These are phyloP conservation scores for Maconellicoccus hirsutus DNA, from an alignment of 1,140 invertebrate genomes.

Conservation along the genomic window DNA sequence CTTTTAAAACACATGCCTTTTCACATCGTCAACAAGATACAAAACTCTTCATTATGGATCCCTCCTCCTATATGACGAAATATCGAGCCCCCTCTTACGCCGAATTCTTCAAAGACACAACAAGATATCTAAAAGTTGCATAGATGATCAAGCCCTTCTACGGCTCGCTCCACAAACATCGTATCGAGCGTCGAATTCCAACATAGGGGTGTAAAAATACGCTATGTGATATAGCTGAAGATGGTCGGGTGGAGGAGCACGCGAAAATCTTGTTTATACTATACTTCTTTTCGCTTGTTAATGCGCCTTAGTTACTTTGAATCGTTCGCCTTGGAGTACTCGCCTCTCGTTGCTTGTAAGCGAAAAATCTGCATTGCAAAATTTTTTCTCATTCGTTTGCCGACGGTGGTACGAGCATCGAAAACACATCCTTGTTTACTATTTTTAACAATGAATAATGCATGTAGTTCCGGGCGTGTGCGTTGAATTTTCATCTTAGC, in stretches of 20 bases:
- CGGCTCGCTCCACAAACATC: too few relatives aligned
- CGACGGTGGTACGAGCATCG: too few relatives aligned
- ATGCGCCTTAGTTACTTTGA: not conserved
- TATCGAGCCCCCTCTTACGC: too few relatives aligned
- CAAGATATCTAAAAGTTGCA: too few relatives aligned
- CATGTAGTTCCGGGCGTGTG: not conserved
- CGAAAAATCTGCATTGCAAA: slow-evolving; percentile 21
- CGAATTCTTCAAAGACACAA: too few relatives aligned
- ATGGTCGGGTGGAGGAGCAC: not conserved
- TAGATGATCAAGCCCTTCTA: too few relatives aligned
- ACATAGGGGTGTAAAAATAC: too few relatives aligned
- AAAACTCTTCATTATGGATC: too few relatives aligned
- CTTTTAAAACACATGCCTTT: too few relatives aligned
- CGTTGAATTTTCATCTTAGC: not conserved
- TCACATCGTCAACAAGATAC: too few relatives aligned
- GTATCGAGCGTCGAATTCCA: too few relatives aligned
- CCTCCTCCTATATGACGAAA: too few relatives aligned
- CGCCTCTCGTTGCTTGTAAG: not conserved
- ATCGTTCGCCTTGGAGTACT: not conserved
- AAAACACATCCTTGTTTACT: not conserved
- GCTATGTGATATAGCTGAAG: not conserved
- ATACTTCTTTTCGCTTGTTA: not conserved
- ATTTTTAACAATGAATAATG: slow-evolving; percentile 20
- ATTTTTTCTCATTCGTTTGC: slow-evolving; percentile 20
- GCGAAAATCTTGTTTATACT: not conserved